Evolutionary conservation across 2,113 vertebrate genomes (phyloP).

Genomic region (Leiothrix lutea): DNA sequence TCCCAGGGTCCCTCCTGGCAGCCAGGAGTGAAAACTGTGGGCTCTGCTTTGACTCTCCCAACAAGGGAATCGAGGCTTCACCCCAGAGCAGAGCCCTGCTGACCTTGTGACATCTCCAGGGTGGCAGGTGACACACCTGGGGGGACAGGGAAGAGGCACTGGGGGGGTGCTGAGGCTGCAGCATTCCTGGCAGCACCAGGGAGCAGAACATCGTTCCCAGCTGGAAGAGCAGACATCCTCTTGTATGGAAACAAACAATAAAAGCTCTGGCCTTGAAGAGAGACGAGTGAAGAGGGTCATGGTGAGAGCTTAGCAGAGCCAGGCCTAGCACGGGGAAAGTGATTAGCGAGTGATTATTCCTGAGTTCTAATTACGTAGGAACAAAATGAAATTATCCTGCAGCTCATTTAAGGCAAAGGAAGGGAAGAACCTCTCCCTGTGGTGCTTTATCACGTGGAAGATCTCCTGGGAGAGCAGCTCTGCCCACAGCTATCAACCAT

Average conservation of each 20-base stretch:
- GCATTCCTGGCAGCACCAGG: background rate
- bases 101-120: background rate
- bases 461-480: background rate
- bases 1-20: background rate
- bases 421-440: background rate
- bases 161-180: background rate
- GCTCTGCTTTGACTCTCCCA: background rate
- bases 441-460: background rate
- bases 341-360: constrained; percentile 33
- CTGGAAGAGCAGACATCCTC: background rate
- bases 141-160: background rate
- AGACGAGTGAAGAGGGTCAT: background rate
- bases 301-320: background rate
- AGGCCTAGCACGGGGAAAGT: background rate
- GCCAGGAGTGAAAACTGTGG: fast-evolving
- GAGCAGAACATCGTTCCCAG: background rate
- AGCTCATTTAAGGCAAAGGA: background rate
- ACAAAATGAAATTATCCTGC: constrained; percentile 17
- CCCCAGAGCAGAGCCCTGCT: background rate
- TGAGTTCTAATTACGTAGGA: background rate
- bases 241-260: background rate
- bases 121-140: background rate
- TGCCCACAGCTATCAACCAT: background rate
- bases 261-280: constrained; percentile 10
- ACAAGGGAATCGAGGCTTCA: background rate